Evolutionary conservation across 2,113 vertebrate species (phyloP).

Genomic region (Hoplias malabaricus): DNA sequence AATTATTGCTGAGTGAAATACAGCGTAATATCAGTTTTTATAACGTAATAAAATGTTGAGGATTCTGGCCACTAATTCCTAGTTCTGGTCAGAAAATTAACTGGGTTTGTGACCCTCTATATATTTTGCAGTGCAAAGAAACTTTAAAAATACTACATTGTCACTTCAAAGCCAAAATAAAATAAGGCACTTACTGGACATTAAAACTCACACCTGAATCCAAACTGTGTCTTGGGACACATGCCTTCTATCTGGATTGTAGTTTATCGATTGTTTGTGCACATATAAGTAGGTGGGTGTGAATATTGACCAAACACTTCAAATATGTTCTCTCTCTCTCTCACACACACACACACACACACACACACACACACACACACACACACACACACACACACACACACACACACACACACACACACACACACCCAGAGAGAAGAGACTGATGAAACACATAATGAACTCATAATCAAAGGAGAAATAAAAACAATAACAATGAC

Average conservation of each 20-base stretch:
- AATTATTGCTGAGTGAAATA: too few relatives aligned
- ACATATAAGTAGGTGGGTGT: neutral
- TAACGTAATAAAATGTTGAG: too few relatives aligned
- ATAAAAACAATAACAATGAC: neutral
- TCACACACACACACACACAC: neutral
- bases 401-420: neutral
- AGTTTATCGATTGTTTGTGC: neutral
- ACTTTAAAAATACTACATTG: too few relatives aligned
- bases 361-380: neutral
- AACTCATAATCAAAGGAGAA: neutral
- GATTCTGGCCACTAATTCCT: too few relatives aligned
- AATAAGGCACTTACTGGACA: neutral
- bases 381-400: neutral
- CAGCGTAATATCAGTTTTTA: too few relatives aligned
- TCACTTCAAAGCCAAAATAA: neutral
- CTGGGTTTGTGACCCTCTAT: too few relatives aligned
- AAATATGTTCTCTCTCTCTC: neutral
- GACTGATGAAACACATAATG: slow-evolving; percentile 15
- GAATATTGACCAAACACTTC: neutral
- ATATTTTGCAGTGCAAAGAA: too few relatives aligned
- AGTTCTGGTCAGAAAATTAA: too few relatives aligned
- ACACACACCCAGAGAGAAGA: neutral
- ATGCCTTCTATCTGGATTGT: neutral
- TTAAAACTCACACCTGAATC: neutral
- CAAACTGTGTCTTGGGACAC: neutral